phyloP scores from a whole-genome alignment of 2,888 invertebrate species.

The Tetanocera ferruginea region DNA sequence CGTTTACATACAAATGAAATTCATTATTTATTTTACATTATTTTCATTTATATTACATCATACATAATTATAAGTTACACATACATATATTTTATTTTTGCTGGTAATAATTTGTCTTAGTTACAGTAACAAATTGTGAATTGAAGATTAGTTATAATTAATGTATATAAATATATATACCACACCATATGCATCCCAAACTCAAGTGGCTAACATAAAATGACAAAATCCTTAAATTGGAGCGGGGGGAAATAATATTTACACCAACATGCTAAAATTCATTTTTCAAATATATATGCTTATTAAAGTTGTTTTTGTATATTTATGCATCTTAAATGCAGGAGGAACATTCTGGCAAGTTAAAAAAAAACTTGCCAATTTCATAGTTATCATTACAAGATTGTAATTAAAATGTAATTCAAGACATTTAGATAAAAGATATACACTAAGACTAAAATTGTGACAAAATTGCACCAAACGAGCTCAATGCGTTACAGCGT shows the following conservation, averaged over 20 bases:
- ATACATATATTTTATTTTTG: background rate
- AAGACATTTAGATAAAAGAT: too few relatives aligned
- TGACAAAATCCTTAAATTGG: background rate
- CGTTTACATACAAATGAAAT: conserved; percentile 12
- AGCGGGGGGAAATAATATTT: background rate
- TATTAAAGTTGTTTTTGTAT: background rate
- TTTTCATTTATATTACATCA: background rate
- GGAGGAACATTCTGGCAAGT: background rate
- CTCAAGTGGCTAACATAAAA: conserved; percentile 1
- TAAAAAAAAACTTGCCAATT: background rate
- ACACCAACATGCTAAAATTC: background rate
- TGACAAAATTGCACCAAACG: too few relatives aligned
- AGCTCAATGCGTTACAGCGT: too few relatives aligned
- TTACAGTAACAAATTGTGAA: too few relatives aligned
- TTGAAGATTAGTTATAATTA: background rate
- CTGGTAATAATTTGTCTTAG: background rate
- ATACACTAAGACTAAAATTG: too few relatives aligned
- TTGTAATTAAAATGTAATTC: background rate
- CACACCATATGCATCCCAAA: conserved; percentile 58
- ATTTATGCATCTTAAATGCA: conserved; percentile 17
- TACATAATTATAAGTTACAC: background rate
- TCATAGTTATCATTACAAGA: background rate
- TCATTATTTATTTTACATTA: conserved; percentile 18
- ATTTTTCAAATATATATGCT: background rate
- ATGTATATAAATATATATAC: conserved; percentile 48